A percentile compares a stretch with the other conserved stretches of the same genome.
Conservation (phyloP, 2,113 vertebrate genomes). For the Eonycteris spelaea region DNA sequence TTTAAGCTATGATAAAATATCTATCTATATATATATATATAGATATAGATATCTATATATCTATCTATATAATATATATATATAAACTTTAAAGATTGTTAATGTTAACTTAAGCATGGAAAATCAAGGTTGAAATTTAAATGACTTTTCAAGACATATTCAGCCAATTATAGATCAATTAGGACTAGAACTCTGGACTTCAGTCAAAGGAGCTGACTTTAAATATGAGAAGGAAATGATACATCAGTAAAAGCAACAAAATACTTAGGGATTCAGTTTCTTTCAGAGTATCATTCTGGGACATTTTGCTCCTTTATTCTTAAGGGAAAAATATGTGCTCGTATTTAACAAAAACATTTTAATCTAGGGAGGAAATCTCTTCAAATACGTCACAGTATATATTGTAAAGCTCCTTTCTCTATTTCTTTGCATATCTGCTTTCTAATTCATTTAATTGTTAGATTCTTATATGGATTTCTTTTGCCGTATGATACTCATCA, state of each 20-base stretch:
- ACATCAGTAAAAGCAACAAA: neutral
- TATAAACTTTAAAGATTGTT: neutral
- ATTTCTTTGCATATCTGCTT: neutral
- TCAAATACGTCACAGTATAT: neutral
- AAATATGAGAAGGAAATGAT: neutral
- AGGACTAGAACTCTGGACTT: neutral
- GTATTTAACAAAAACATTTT: neutral
- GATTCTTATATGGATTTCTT: neutral
- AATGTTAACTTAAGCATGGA: neutral
- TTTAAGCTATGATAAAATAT: neutral
- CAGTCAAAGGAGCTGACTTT: neutral
- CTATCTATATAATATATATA: too few species aligned
- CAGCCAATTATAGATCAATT: neutral
- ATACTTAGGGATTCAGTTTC: neutral
- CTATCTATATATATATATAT: too few species aligned
- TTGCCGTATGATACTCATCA: neutral
- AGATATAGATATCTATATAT: too few species aligned
- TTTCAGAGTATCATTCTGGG: neutral
- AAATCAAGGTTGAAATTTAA: neutral
- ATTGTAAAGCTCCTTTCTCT: neutral
- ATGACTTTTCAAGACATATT: neutral
- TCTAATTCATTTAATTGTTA: neutral
- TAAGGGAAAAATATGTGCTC: neutral
- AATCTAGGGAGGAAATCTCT: neutral
- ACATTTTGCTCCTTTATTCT: neutral